Base-by-base conservation (phyloP, 2,888 invertebrate species). In the Zele albiditarsus region DNA sequence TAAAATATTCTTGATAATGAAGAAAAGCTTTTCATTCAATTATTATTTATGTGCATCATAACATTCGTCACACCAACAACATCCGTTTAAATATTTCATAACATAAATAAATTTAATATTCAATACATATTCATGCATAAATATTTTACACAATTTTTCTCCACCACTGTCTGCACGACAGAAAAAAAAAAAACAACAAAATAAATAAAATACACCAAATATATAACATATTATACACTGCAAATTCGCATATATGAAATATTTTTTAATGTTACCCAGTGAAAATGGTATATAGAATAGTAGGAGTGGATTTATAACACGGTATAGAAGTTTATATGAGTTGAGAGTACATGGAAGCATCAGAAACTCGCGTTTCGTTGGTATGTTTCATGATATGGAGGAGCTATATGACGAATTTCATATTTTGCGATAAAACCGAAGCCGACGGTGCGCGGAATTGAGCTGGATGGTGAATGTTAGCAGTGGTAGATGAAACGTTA, bases 381-480 rank as follows among this genome's bases (percentile, higher is more conserved):
- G 57, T 67, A 67, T 60, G 73, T 73, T 66, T 70, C 65, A 73
- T 58, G 58, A 58, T 73, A 57, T 68, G 73, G 67, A 60, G n/a
- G 10, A 10, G 58, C 2, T 4, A 53, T 57, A 66, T 28, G 73
- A 73, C 67, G 42, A 67, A 73, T 73, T 73, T 73, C 49, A 73
- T 73, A 73, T 73, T 73, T 57, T 73, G 46, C 60, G 68, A 67
- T 73, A 73, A 73, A 53, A 66, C 67, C 73, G 67, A 46, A 23
- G 20, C 60, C 60, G 60, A 57, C 46, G 60, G 73, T 46, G 60
- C 58, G 66, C 14, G 27, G 60, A 62, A 33, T 60, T 42, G 60
- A 27, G 4, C 31, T 38, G 28, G n/a, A 46, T 25, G 42, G 38
- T 23, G 33, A 70, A 60, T 71, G 28, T 62, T 62, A 16, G 14